Percentiles rank a stretch among this genome's conserved stretches.
Conservation (phyloP, 2,888 invertebrate genomes). For the Omphaloscelis lunosa region DNA sequence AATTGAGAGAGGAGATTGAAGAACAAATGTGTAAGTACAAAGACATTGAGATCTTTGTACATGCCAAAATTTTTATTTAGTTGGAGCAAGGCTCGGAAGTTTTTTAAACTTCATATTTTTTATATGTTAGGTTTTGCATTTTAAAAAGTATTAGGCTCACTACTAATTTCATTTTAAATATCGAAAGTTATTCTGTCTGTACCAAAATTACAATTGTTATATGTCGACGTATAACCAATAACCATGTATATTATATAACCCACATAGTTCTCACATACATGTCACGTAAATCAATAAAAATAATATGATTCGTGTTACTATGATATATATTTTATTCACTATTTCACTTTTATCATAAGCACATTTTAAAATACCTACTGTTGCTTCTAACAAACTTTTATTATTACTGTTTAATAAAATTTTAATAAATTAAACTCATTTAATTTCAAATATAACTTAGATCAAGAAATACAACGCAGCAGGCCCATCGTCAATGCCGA, state of each 20-base stretch:
- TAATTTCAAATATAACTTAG: constrained; percentile 83
- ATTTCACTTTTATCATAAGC: too few relatives aligned
- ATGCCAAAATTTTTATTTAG: constrained; percentile 14
- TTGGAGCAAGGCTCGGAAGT: neutral
- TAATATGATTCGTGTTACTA: too few relatives aligned
- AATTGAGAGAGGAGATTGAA: constrained; percentile 31
- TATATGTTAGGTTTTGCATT: neutral
- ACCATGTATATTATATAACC: too few relatives aligned
- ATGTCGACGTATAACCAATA: too few relatives aligned
- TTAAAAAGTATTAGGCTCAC: constrained; percentile 50
- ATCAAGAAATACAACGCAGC: constrained; percentile 81
- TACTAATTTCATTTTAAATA: neutral
- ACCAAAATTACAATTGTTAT: too few relatives aligned
- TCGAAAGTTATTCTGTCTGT: constrained; percentile 56
- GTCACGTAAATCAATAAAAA: too few relatives aligned
- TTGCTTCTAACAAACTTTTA: constrained; percentile 31
- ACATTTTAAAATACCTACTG: too few relatives aligned
- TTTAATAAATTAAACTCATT: constrained; percentile 39
- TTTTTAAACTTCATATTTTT: neutral
- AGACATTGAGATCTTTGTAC: constrained; percentile 27
- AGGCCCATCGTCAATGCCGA: constrained; percentile 66
- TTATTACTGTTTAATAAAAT: constrained; percentile 27
- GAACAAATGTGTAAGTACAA: constrained; percentile 18
- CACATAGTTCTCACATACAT: too few relatives aligned
- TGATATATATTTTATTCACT: too few relatives aligned